These are phyloP conservation scores for Leptinotarsa haldemani DNA, from an alignment of 2,888 invertebrate genomes.

Conservation along the genomic window DNA sequence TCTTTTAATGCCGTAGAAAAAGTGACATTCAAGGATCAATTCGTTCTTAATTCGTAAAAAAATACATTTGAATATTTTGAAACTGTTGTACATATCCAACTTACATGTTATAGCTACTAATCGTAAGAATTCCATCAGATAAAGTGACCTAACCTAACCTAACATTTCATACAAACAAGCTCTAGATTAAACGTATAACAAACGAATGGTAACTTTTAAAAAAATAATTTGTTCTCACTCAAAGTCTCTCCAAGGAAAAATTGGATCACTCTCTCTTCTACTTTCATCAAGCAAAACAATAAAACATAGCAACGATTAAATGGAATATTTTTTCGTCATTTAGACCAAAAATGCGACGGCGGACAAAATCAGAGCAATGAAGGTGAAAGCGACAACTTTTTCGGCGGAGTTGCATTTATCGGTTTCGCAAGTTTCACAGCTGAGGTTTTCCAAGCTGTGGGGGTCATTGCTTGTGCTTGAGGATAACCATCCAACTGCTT, in stretches of 20 bases:
- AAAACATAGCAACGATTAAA: not conserved
- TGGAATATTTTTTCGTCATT: slow-evolving; percentile 26
- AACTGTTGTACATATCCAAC: not conserved
- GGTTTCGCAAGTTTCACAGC: slow-evolving; percentile 57
- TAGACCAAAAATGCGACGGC: slow-evolving; percentile 57
- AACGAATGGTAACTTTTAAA: not conserved
- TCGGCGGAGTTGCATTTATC: slow-evolving; percentile 61
- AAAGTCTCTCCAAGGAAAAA: not conserved
- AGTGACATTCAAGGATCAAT: too few relatives aligned
- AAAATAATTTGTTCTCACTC: not conserved
- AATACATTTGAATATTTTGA: not conserved
- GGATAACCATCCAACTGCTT: slow-evolving; percentile 50
- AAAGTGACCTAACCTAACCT: too few relatives aligned
- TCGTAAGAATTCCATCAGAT: not conserved
- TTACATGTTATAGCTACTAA: not conserved
- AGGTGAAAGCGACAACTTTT: slow-evolving; percentile 48
- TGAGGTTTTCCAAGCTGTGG: slow-evolving; percentile 46
- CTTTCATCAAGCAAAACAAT: not conserved
- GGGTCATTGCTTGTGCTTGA: slow-evolving; percentile 44
- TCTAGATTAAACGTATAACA: not conserved
- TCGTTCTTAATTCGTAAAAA: not conserved
- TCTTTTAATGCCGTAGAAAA: too few relatives aligned
- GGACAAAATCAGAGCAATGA: slow-evolving; percentile 55
- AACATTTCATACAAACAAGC: too few relatives aligned
- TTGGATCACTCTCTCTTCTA: not conserved